Evolutionary conservation across 2,888 invertebrate species (phyloP).

Genomic region (Dendrolimus pini): DNA sequence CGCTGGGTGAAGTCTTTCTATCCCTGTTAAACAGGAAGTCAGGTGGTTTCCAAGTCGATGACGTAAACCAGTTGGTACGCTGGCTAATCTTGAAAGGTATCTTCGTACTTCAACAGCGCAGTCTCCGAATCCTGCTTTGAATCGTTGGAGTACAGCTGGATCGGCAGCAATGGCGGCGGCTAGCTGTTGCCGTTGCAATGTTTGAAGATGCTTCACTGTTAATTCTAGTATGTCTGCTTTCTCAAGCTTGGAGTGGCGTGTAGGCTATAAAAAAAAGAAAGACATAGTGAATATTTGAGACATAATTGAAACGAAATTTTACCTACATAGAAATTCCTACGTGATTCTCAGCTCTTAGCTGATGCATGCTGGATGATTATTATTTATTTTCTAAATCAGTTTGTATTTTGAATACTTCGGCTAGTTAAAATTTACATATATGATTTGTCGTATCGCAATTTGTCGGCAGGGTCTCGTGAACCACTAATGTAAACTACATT

Average conservation of each 20-base stretch:
- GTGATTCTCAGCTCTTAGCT: conserved; percentile 14
- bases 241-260: conserved; percentile 95
- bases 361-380: background rate
- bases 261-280: conserved; percentile 81
- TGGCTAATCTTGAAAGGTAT: conserved; percentile 81
- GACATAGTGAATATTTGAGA: background rate
- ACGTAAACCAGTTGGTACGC: conserved; percentile 75
- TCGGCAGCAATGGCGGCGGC: conserved; percentile 89
- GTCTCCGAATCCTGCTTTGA: conserved; percentile 91
- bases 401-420: no score
- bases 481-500: no score
- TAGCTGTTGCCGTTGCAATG: conserved; percentile 90
- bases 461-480: no score
- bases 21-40: conserved; percentile 79
- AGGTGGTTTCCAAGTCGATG: conserved; percentile 81
- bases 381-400: no score
- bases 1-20: conserved; percentile 42
- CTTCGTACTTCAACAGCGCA: conserved; percentile 90
- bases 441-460: no score
- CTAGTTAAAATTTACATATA: no score
- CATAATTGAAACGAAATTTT: background rate
- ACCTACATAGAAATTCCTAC: conserved; percentile 5
- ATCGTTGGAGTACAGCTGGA: conserved; percentile 89
- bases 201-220: conserved; percentile 94
- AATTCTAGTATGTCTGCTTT: conserved; percentile 97